Evolutionary conservation across 2,113 vertebrate species (phyloP), one percentile per base, ranked within the genome.

Genomic region (Ciconia stormi): DNA sequence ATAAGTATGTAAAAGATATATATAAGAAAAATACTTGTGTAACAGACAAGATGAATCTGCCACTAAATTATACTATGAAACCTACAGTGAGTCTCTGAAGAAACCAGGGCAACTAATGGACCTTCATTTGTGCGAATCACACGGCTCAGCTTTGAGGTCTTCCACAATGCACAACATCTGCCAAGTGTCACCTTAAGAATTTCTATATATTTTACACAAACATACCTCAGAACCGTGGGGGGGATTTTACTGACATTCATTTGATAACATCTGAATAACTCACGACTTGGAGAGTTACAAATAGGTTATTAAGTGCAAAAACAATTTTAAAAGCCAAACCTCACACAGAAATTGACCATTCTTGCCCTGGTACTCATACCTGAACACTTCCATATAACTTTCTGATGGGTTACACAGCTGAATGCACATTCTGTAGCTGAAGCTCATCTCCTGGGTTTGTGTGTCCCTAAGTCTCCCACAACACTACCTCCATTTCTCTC

Each of bases 271-370:
- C 19, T 71, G 27, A 63, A 52, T 82, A 87, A 61, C 30, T 87
- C 5, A 4, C 0, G 1, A 73, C 29, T 36, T 46, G 14, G 8
- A 84, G 16, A 89, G 21, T 11, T 53, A 71, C 8, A 50, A 80
- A 61, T 32, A 4, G 3, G 2, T 72, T 78, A 52, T 9, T 73
- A 77, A 59, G 11, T 7, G 12, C 7, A 27, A 30, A 32, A 52
- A 17, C 14, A 52, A 58, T 26, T 20, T 20, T 30, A 44, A 40
- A 81, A 84, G 38, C 4, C 3, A 71, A 80, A 42, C 17, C 4
- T 53, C 16, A 12, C 0, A n/a, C 2, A 67, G 17, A 63, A 76
- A 63, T 13, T 2, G 20, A 46, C 11, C 6, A 1, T 20, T 62
- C 25, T 44, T 56, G n/a, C 32, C 15, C n/a, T 42, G 16, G 15